A percentile compares a stretch with the other conserved stretches of the same genome.
Conservation (phyloP, 1,140 invertebrate genomes). For the Procambarus clarkii region DNA sequence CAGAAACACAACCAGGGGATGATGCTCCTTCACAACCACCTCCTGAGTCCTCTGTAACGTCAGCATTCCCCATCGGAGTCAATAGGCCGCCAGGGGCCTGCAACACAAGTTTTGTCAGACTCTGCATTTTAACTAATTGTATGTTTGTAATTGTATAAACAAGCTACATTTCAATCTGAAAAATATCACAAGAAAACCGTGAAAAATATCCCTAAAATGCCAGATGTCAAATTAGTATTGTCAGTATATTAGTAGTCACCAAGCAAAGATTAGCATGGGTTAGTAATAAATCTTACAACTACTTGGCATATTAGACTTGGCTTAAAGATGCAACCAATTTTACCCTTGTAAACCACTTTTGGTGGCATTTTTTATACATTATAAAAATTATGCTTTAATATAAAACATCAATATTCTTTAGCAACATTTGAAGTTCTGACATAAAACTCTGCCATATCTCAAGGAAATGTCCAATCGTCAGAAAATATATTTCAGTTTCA, state of each 20-base stretch:
- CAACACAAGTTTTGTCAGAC: conserved; percentile 9
- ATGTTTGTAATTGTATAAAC: not conserved
- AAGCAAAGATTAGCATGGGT: conserved; percentile 27
- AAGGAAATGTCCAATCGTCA: too few relatives aligned
- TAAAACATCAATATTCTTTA: too few relatives aligned
- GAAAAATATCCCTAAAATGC: not conserved
- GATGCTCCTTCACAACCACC: conserved; percentile 40
- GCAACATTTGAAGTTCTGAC: too few relatives aligned
- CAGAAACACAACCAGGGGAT: conserved; percentile 39
- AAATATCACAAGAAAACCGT: not conserved
- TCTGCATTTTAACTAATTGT: not conserved
- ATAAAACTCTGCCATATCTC: too few relatives aligned
- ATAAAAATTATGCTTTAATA: too few relatives aligned
- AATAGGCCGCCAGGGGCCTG: conserved; percentile 65
- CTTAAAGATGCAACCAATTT: not conserved
- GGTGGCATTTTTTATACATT: not conserved
- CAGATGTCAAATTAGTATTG: conserved; percentile 7
- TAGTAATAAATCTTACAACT: conserved; percentile 22
- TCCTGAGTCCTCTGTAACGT: conserved; percentile 41
- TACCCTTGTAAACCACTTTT: not conserved
- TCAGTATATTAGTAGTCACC: conserved; percentile 56
- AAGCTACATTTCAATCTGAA: not conserved
- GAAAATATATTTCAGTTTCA: too few relatives aligned
- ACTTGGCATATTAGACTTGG: conserved; percentile 9
- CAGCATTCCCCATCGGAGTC: conserved; percentile 67